Conservation (phyloP, 2,113 vertebrate genomes). For the Bostrychus sinensis region DNA sequence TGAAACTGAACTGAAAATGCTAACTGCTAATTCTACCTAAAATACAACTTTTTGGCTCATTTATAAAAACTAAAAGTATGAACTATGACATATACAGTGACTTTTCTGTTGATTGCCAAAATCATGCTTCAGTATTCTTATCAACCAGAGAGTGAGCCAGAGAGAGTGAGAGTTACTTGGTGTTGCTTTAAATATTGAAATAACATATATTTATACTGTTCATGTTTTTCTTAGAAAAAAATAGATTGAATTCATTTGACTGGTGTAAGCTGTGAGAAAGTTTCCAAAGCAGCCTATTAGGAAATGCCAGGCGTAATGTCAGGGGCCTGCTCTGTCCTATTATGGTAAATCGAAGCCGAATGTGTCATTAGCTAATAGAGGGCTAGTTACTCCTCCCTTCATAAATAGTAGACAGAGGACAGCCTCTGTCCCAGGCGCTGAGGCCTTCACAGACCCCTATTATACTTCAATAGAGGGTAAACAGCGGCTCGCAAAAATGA, state of each 20-base stretch:
- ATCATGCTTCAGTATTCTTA: background rate
- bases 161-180: background rate
- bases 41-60: no score
- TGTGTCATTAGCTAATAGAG: slow-evolving; percentile 84
- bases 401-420: slow-evolving; percentile 78
- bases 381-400: slow-evolving; percentile 76
- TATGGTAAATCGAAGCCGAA: slow-evolving; percentile 82
- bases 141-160: background rate
- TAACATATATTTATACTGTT: background rate
- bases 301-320: slow-evolving; percentile 74
- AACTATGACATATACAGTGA: no score
- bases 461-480: slow-evolving; percentile 77
- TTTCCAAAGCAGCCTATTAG: slow-evolving; percentile 49
- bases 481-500: slow-evolving; percentile 80
- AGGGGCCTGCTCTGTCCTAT: slow-evolving; percentile 80
- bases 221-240: background rate
- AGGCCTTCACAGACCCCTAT: slow-evolving; percentile 80
- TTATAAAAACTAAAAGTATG: no score
- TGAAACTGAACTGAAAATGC: no score
- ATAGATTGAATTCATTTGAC: slow-evolving; percentile 29
- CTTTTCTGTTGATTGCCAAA: background rate
- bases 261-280: slow-evolving; percentile 52
- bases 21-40: no score
- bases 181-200: background rate
- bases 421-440: slow-evolving; percentile 68